Conservation (phyloP, 2,797 vertebrate genomes). For the Okamejei kenojei region DNA sequence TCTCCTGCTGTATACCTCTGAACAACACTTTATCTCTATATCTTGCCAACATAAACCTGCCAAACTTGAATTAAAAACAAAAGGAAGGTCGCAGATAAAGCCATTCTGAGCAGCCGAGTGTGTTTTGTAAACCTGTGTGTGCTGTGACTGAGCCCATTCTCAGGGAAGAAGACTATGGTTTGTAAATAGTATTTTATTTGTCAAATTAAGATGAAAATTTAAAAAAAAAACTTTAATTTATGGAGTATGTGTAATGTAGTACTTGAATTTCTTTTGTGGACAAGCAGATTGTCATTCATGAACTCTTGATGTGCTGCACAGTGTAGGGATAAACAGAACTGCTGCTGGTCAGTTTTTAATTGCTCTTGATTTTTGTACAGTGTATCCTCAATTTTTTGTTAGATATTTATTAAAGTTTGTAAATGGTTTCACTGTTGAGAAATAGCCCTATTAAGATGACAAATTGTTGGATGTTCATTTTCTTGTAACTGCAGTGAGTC, state of each 20-base stretch:
- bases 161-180: constrained; percentile 11
- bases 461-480: not conserved
- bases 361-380: constrained; percentile 34
- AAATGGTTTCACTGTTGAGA: constrained; percentile 34
- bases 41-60: constrained; percentile 15
- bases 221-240: constrained; percentile 31
- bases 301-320: constrained; percentile 11
- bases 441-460: constrained; percentile 24
- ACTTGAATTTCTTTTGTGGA: constrained; percentile 24
- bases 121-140: constrained; percentile 33
- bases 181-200: constrained; percentile 37
- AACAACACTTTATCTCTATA: not conserved
- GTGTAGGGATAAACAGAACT: not conserved
- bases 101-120: constrained; percentile 28
- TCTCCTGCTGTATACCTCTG: not conserved
- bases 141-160: constrained; percentile 31
- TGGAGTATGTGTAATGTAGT: constrained; percentile 22
- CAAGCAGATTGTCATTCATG: constrained; percentile 10
- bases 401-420: constrained; percentile 33
- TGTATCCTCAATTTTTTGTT: constrained; percentile 29
- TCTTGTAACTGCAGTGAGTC: not conserved
- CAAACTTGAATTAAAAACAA: constrained; percentile 30
- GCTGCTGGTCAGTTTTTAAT: constrained; percentile 35
- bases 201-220: constrained; percentile 27
- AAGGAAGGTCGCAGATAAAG: not conserved